These are phyloP conservation scores for Pelvicachromis taeniatus DNA, from an alignment of 2,113 vertebrate species.

Conservation along the genomic window DNA sequence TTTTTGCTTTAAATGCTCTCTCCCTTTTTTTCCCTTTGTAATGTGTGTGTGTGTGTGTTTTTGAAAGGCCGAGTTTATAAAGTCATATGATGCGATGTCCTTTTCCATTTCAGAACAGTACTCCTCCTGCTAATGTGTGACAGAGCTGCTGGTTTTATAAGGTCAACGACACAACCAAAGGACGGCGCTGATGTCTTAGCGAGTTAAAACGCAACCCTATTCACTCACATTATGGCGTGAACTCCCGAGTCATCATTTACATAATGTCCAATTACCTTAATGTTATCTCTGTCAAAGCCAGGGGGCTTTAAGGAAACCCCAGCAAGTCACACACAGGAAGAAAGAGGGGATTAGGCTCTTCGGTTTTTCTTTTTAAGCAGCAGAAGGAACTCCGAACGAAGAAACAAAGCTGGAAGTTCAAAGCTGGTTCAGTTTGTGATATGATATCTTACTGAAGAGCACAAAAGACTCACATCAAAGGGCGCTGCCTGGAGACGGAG, in stretches of 20 bases:
- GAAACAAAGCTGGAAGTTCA: slow-evolving; percentile 56
- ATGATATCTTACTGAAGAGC: slow-evolving; percentile 44
- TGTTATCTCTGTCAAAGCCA: slow-evolving; percentile 54
- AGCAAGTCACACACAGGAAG: slow-evolving; percentile 17
- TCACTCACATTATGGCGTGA: slow-evolving; percentile 19
- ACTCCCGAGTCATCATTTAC: slow-evolving; percentile 52
- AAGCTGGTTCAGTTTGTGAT: slow-evolving; percentile 51
- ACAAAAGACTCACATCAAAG: slow-evolving; percentile 58
- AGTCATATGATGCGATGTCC: not conserved
- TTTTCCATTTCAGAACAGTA: not conserved
- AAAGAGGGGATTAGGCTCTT: slow-evolving; percentile 15
- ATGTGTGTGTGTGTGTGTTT: not conserved
- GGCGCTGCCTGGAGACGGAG: slow-evolving; percentile 14
- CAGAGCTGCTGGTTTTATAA: not conserved
- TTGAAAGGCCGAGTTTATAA: not conserved
- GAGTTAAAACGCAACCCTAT: slow-evolving; percentile 12
- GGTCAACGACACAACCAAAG: not conserved
- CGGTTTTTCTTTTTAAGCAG: not conserved
- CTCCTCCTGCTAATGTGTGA: not conserved
- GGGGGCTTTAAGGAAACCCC: slow-evolving; percentile 48
- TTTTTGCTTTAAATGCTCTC: not conserved
- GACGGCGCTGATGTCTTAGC: slow-evolving; percentile 8
- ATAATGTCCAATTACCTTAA: slow-evolving; percentile 64
- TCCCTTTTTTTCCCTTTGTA: not conserved
- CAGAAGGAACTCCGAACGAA: slow-evolving; percentile 22